Evolutionary conservation across 2,113 vertebrate genomes (phyloP), one percentile per base, ranked within the genome.

Genomic region (Etheostoma spectabile): DNA sequence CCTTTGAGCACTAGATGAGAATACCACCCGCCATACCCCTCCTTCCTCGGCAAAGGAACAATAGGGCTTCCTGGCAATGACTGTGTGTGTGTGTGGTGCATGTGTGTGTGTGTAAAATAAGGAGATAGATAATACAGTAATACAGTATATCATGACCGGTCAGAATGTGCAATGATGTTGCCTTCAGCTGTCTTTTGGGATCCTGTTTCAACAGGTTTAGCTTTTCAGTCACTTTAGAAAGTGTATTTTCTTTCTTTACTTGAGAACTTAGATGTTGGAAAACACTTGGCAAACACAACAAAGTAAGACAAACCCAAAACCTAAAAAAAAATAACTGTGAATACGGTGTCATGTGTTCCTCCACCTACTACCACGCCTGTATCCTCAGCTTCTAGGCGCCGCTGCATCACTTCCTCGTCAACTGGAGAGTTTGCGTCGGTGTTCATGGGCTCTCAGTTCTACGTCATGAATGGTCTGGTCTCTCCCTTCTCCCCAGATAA

Each of bases 131-230:
- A 27, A 27, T 27, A 27, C 27, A 27, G 45, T 42, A 18, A 14
- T 30, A 30, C 30, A 30, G 30, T 57, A 4, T 15, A 11, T 42
- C 10, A 22, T 38, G 45, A 21, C 38, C 24, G 5, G 19, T 33
- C 22, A 24, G 64, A 42, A 57, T 27, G 33, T 38, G 21, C 27
- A 12, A 52, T 33, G 33, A 57, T 68, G 15, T 61, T 67, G 62
- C 19, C 46, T 13, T 55, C 2, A 27, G 30, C 67, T 64, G 67
- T 63, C 24, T 55, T 68, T 57, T 21, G 35, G 48, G 46, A 70
- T 74, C 46, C 19, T 3, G 49, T 70, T 81, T 81, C 56, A 59
- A 64, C n/a, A 68, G 8, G 33, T 59, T 55, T n/a, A 33, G 21
- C 60, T 57, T 33, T 74, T 52, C 16, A 60, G 18, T 72, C 5